phyloP scores from a whole-genome alignment of 2,888 invertebrate genomes.

The Hanleya hanleyi region DNA sequence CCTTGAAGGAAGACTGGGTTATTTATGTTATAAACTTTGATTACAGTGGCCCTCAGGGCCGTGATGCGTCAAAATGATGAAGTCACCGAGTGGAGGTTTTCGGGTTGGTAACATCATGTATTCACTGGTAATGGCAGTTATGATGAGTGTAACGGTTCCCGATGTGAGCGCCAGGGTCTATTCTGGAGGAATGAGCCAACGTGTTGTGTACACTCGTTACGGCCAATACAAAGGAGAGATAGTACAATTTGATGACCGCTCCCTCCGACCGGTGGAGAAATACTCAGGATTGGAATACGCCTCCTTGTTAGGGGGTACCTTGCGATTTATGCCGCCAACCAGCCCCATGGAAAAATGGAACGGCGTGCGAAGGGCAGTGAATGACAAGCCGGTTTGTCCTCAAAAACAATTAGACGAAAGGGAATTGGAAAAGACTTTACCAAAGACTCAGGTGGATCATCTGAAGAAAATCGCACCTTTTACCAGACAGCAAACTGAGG shows the following conservation, averaged over 20 bases:
- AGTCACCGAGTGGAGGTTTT: too few relatives aligned
- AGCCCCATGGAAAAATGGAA: conserved; percentile 88
- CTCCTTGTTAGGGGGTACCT: conserved; percentile 82
- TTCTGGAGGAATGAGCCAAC: conserved; percentile 23
- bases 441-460: conserved; percentile 91
- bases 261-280: conserved; percentile 82
- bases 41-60: too few relatives aligned
- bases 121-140: too few relatives aligned
- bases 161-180: neutral
- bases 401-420: conserved; percentile 87
- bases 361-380: conserved; percentile 80
- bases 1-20: too few relatives aligned
- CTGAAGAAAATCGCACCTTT: conserved; percentile 81
- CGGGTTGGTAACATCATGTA: too few relatives aligned
- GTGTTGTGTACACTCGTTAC: conserved; percentile 87
- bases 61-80: too few relatives aligned
- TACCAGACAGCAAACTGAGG: conserved; percentile 94
- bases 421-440: conserved; percentile 81
- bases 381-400: conserved; percentile 89
- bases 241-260: conserved; percentile 24
- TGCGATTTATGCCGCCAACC: conserved; percentile 96
- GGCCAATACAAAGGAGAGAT: conserved; percentile 84
- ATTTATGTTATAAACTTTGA: too few relatives aligned
- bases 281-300: conserved; percentile 94
- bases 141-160: neutral